Conservation (phyloP, 2,888 invertebrate genomes). For the Melanophora roralis region DNA sequence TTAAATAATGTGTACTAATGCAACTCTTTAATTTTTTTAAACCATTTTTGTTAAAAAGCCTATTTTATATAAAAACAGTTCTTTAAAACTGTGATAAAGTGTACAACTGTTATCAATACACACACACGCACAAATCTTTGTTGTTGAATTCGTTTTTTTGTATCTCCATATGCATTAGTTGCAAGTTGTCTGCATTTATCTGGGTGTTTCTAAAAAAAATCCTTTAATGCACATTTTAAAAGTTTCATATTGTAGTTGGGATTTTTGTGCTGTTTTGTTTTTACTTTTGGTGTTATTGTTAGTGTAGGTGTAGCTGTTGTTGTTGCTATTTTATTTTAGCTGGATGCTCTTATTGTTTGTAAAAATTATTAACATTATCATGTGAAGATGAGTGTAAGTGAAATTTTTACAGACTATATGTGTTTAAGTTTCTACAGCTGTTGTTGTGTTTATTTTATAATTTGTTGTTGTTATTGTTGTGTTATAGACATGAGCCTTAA, state of each 20-base stretch:
- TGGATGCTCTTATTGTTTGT: slow-evolving; percentile 60
- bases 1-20: too few relatives aligned
- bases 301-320: slow-evolving; percentile 2
- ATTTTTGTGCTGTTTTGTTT: slow-evolving; percentile 34
- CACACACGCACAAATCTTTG: slow-evolving; percentile 8
- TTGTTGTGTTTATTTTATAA: slow-evolving; percentile 30
- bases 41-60: too few relatives aligned
- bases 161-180: slow-evolving; percentile 22
- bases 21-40: too few relatives aligned
- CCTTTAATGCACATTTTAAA: slow-evolving; percentile 47
- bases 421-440: slow-evolving; percentile 48
- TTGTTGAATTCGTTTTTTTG: too few relatives aligned
- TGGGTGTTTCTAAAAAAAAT: neutral
- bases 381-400: slow-evolving; percentile 32
- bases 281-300: slow-evolving; percentile 30
- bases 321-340: slow-evolving; percentile 47
- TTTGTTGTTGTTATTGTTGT: slow-evolving; percentile 2
- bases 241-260: slow-evolving; percentile 25
- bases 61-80: too few relatives aligned
- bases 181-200: neutral
- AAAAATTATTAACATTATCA: slow-evolving; percentile 61
- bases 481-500: slow-evolving; percentile 57
- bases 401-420: neutral
- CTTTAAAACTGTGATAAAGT: too few relatives aligned
- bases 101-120: too few relatives aligned